These are phyloP conservation scores for Phoeniculus purpureus DNA, from an alignment of 2,797 vertebrate species.

Conservation along the genomic window DNA sequence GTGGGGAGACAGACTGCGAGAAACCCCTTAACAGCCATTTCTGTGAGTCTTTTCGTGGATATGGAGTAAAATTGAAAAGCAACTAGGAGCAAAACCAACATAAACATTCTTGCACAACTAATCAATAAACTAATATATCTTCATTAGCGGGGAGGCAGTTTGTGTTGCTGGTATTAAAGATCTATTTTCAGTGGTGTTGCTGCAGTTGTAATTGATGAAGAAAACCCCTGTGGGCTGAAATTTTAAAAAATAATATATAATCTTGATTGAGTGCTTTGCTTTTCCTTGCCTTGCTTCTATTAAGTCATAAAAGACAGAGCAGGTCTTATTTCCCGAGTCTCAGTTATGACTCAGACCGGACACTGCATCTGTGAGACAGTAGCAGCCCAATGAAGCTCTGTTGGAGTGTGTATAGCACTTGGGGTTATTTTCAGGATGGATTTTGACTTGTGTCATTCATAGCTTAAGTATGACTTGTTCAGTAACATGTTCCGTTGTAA, in stretches of 20 bases:
- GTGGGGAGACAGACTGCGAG: neutral
- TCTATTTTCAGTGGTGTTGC: slow-evolving; percentile 64
- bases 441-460: slow-evolving; percentile 64
- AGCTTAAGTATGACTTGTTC: slow-evolving; percentile 69
- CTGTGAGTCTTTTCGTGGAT: neutral
- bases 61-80: slow-evolving; percentile 47
- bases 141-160: slow-evolving; percentile 73
- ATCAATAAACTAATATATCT: slow-evolving; percentile 75
- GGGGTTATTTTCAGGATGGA: slow-evolving; percentile 63
- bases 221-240: slow-evolving; percentile 31
- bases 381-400: slow-evolving; percentile 57
- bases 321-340: slow-evolving; percentile 37
- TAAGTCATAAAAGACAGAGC: slow-evolving; percentile 69
- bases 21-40: neutral
- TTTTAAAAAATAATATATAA: slow-evolving; percentile 12
- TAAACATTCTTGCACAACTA: slow-evolving; percentile 67
- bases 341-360: slow-evolving; percentile 64
- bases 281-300: slow-evolving; percentile 65
- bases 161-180: slow-evolving; percentile 76
- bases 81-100: slow-evolving; percentile 45
- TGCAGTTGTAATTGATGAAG: slow-evolving; percentile 74
- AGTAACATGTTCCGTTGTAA: slow-evolving; percentile 66
- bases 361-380: slow-evolving; percentile 47
- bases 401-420: slow-evolving; percentile 22
- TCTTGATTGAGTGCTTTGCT: slow-evolving; percentile 67